These are phyloP conservation scores for Thalpophila matura DNA, from an alignment of 2,888 invertebrate genomes.

Conservation along the genomic window DNA sequence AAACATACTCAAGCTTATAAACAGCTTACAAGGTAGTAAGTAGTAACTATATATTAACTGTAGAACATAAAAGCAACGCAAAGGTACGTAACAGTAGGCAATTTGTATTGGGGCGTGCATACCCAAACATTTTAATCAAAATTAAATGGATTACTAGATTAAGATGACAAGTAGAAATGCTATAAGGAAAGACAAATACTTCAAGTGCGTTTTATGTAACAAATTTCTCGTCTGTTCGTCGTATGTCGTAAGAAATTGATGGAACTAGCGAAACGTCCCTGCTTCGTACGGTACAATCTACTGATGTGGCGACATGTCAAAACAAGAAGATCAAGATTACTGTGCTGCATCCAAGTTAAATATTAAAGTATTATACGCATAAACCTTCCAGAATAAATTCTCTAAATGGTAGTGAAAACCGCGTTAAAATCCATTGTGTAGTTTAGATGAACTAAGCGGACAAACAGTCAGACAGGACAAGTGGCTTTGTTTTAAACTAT, in stretches of 20 bases:
- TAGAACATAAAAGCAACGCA: constrained; percentile 22
- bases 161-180: constrained; percentile 18
- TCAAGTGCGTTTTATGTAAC: constrained; percentile 28
- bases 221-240: neutral
- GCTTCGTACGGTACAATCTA: too few relatives aligned
- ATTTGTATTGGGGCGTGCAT: constrained; percentile 53
- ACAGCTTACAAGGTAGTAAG: neutral
- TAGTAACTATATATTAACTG: neutral
- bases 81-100: constrained; percentile 36
- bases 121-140: constrained; percentile 56
- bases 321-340: too few relatives aligned
- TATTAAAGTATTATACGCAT: too few relatives aligned
- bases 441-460: too few relatives aligned
- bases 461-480: too few relatives aligned
- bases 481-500: too few relatives aligned
- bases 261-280: too few relatives aligned
- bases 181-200: constrained; percentile 28
- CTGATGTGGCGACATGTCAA: too few relatives aligned
- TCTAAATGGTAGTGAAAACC: too few relatives aligned
- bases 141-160: constrained; percentile 36
- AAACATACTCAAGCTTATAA: constrained; percentile 3
- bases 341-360: too few relatives aligned
- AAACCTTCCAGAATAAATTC: too few relatives aligned
- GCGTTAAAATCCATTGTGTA: too few relatives aligned
- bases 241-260: constrained; percentile 30